Base-by-base conservation (phyloP, 37 sponge, comb jelly and placozoan genomes). In the Mnemiopsis leidyi region DNA sequence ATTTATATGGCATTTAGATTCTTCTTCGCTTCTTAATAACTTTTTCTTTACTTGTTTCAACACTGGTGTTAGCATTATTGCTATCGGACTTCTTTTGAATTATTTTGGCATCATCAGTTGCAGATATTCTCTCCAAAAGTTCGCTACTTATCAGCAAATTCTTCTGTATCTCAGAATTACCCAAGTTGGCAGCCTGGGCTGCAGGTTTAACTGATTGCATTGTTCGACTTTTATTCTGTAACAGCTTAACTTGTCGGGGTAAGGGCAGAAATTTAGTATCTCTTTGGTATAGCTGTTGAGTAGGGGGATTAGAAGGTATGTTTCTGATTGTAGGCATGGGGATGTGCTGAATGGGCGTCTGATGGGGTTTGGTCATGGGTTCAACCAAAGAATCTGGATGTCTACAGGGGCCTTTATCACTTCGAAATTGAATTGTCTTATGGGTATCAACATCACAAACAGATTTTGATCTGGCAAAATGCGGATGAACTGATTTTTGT, bases 241-340 rank as follows among this genome's bases (percentile, higher is more conserved):
- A 34, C 1, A 77, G 30, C 32, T 77, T 77, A 26, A 77, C 79
- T 20, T 77, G 79, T 77, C 79, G 30, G 35, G 79, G 79, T 32
- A 77, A 33, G 33, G 79, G 79, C 18, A 28, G 16, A 32, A 77
- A 77, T 34, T 26, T 18, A 34, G 79, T 33, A 36, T 3, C 18
- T 9, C 3, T 34, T 0, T 36, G 18, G 36, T 3, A 16, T 1
- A 77, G 33, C 26, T 77, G 79, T 32, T 77, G 79, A 20, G 79
- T 77, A 0, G 79, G 79, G 1, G 79, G 79, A 77, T 77, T 77
- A 18, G 61, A 48, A 18, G 61, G 5, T 48, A 13, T 48, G 61
- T 48, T 48, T 18, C 61, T 18, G 61, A 18, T 48, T 48, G 61
- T 48, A 18, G 61, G 61, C 61, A 48, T 18, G 5, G 61, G 13